phyloP scores from a whole-genome alignment of 2,113 vertebrate species.

The Panthera uncia region DNA sequence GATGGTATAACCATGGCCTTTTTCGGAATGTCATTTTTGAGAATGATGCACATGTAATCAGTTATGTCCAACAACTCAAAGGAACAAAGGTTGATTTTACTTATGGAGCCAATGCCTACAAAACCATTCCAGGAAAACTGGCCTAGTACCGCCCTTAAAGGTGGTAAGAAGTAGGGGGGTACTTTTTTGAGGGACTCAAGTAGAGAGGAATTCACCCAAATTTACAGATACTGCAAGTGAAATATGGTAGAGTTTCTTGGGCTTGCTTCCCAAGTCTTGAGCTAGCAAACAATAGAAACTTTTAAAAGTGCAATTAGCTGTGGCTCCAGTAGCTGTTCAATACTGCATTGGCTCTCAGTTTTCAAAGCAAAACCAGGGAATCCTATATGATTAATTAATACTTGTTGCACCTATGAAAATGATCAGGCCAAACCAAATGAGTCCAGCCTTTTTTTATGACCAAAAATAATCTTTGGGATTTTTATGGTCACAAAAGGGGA shows the following conservation, averaged over 20 bases:
- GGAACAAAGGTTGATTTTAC: not conserved
- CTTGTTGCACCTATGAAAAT: not conserved
- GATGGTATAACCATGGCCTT: not conserved
- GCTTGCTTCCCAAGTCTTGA: not conserved
- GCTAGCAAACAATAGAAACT: not conserved
- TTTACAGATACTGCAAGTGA: not conserved
- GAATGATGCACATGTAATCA: not conserved
- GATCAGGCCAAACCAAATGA: not conserved
- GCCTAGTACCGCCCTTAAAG: not conserved
- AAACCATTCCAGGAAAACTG: not conserved
- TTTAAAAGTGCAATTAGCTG: not conserved
- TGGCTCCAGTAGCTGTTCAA: not conserved
- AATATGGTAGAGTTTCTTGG: not conserved
- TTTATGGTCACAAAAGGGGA: not conserved
- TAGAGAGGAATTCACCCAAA: not conserved
- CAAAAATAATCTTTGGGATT: conserved; percentile 11
- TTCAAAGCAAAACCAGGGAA: not conserved
- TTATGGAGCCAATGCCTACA: not conserved
- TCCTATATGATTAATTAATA: not conserved
- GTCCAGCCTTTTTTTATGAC: not conserved
- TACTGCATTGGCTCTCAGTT: not conserved
- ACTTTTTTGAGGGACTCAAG: not conserved
- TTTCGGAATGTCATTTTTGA: not conserved
- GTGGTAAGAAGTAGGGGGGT: not conserved
- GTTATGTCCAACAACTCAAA: not conserved